phyloP scores from a whole-genome alignment of 2,113 vertebrate species.

The Alaudala cheleensis region DNA sequence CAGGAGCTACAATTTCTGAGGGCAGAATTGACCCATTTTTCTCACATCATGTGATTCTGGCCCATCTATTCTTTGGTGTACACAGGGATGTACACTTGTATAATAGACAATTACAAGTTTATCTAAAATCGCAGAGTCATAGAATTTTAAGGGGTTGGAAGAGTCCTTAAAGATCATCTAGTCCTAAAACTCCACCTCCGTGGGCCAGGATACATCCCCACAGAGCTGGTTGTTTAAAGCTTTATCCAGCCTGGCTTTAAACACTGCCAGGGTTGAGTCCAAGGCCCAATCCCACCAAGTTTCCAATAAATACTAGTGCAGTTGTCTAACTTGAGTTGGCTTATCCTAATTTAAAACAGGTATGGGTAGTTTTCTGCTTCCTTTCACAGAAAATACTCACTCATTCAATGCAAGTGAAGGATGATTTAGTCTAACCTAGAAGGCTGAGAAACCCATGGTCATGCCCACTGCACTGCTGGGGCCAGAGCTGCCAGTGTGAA shows the following conservation, averaged over 20 bases:
- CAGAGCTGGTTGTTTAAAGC: not conserved
- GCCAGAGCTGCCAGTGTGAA: not conserved
- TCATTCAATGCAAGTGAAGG: not conserved
- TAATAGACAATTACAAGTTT: not conserved
- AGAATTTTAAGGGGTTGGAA: not conserved
- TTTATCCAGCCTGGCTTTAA: not conserved
- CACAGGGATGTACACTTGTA: not conserved
- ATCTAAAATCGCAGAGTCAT: not conserved
- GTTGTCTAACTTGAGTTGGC: not conserved
- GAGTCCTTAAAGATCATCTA: not conserved
- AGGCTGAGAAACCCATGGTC: not conserved
- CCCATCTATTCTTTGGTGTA: not conserved
- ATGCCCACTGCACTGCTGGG: not conserved
- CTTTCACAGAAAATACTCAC: not conserved
- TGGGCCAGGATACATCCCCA: not conserved
- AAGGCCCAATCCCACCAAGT: not conserved
- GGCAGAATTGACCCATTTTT: not conserved
- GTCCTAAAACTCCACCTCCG: fast-evolving
- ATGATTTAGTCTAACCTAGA: not conserved
- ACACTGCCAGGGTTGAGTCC: not conserved
- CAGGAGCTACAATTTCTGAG: not conserved
- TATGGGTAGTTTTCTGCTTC: not conserved
- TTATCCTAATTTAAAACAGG: not conserved
- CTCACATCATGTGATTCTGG: not conserved
- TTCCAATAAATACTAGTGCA: not conserved